Evolutionary conservation across 2,113 vertebrate genomes (phyloP).

Genomic region (Phasianus colchicus): DNA sequence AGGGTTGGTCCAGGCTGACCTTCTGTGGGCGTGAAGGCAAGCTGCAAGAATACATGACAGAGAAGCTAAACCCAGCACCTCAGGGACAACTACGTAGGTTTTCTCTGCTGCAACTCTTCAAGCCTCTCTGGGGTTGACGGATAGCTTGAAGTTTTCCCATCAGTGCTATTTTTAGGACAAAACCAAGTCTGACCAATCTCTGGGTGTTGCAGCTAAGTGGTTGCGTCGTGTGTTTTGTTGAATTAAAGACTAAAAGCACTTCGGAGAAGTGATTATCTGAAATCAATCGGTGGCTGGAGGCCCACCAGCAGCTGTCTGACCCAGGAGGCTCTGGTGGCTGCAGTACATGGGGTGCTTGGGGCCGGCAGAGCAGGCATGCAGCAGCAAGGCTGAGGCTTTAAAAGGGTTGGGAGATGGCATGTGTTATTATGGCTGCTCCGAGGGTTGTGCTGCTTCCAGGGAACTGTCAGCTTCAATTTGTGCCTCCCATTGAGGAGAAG

Average conservation of each 20-base stretch:
- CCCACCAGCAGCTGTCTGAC: neutral
- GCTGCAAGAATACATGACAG: neutral
- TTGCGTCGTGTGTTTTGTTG: neutral
- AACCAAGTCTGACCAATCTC: neutral
- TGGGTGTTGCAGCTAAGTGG: neutral
- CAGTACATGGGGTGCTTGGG: neutral
- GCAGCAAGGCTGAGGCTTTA: slow-evolving; percentile 41
- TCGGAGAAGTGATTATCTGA: neutral
- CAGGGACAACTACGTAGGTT: neutral
- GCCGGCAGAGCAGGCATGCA: neutral
- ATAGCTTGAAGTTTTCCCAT: neutral
- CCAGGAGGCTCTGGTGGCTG: neutral
- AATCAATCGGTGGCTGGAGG: neutral
- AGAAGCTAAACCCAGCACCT: neutral
- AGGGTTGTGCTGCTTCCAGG: slow-evolving; percentile 1
- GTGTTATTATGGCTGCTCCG: slow-evolving; percentile 40
- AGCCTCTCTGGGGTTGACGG: neutral
- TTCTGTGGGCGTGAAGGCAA: neutral
- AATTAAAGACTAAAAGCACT: neutral
- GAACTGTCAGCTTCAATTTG: slow-evolving; percentile 70
- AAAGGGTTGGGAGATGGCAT: slow-evolving; percentile 42
- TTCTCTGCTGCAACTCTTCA: neutral
- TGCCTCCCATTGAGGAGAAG: slow-evolving; percentile 34
- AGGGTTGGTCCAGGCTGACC: neutral
- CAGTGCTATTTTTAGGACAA: neutral